These are phyloP conservation scores for Atta texana DNA, from an alignment of 1,140 invertebrate genomes.

Conservation along the genomic window DNA sequence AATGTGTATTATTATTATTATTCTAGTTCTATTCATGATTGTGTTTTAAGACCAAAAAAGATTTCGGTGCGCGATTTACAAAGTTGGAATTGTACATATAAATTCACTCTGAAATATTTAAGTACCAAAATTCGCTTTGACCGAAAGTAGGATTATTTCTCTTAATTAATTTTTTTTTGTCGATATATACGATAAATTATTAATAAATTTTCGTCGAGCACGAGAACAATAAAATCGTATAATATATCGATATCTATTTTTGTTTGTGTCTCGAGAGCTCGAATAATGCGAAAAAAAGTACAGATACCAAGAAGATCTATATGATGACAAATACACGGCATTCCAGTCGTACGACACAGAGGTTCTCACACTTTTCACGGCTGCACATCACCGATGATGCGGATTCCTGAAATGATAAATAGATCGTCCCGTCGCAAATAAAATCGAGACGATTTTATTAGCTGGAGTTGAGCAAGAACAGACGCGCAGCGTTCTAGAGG, in stretches of 20 bases:
- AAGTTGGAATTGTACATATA: too few relatives aligned
- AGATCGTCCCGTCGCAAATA: constrained; percentile 31
- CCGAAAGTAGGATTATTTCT: too few relatives aligned
- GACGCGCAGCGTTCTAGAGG: constrained; percentile 4
- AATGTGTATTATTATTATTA: too few relatives aligned
- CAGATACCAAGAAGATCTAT: not conserved
- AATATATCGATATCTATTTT: not conserved
- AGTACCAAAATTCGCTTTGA: too few relatives aligned
- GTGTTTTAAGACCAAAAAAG: too few relatives aligned
- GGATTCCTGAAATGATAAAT: constrained; percentile 33
- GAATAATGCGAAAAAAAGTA: not conserved
- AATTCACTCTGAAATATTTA: too few relatives aligned
- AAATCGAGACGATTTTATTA: constrained; percentile 43
- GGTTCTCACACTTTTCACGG: constrained; percentile 22
- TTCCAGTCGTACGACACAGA: not conserved
- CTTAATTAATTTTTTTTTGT: too few relatives aligned
- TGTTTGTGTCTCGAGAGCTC: not conserved
- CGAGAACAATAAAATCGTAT: constrained; percentile 14
- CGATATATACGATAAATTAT: too few relatives aligned
- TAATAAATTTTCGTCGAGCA: not conserved
- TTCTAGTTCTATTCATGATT: too few relatives aligned
- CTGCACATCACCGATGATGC: too few relatives aligned
- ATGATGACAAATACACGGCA: not conserved
- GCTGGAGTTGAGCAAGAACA: constrained; percentile 4
- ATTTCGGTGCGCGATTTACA: too few relatives aligned